Base-by-base conservation (phyloP, 2,888 invertebrate species). In the Acholoe squamosa region DNA sequence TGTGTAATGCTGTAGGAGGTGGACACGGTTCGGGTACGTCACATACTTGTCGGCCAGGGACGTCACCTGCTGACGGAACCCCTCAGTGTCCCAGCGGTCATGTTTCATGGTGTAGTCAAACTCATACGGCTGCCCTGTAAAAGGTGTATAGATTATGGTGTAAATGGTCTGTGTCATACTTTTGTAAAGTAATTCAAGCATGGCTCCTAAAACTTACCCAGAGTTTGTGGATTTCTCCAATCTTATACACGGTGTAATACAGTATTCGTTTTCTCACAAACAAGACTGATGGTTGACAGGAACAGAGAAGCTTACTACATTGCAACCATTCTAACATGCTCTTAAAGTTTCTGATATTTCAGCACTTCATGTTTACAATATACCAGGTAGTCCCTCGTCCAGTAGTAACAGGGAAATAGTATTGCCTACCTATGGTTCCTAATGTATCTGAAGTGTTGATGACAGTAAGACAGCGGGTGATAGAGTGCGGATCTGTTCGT, bases 101-200 rank as follows among this genome's bases (percentile, higher is more conserved):
- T 56, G 71, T 0, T 7, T 34, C 51, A 84, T 5, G 12, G 28
- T 19, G 56, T 33, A 84, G 31, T 80, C 84, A 84, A 90, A 90
- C 56, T 80, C 25, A 54, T 52, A 90, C 0, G 90, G 90, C 16
- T 34, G 76, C 12, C 90, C 90, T 89, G 89, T 7, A 12, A 89
- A 31, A 67, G 7, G 34, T 22, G 89, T 25, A 43, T 0, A 51
- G n/a, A 22, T n/a, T 77, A 19, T 7, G 16, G 19, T 12, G 28
- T 31, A 7, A 28, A 19, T 28, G 7, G 5, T 61, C 25, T 61
- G 61, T 10, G 14, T 61, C 25, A 77, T 28, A n/a, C 28, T 10
- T 77, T 5, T 28, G 19, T 3, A 34, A 77, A 77, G 16, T n/a
- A 28, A 77, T 86, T n/a, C n/a, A n/a, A n/a, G n/a, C n/a, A n/a